Percentiles rank a stretch among this genome's conserved stretches.
These are phyloP conservation scores for Fulmarus glacialis DNA, from an alignment of 2,113 vertebrate species.

Conservation along the genomic window DNA sequence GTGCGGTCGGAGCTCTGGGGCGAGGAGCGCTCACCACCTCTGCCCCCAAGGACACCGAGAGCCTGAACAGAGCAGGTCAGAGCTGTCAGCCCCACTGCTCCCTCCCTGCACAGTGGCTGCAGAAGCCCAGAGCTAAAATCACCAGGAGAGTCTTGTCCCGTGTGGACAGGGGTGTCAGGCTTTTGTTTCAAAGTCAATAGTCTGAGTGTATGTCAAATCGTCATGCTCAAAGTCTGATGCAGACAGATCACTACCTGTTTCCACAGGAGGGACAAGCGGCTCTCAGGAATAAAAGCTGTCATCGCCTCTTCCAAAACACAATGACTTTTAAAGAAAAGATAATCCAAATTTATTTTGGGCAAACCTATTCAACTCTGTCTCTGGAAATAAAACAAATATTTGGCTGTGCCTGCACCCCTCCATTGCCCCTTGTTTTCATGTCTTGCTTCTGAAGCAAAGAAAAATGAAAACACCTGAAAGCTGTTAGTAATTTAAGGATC, in stretches of 20 bases:
- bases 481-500: background rate
- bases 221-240: background rate
- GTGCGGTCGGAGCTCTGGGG: fast-evolving
- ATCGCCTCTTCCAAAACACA: background rate
- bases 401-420: background rate
- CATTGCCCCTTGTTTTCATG: background rate
- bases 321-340: background rate
- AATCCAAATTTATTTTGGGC: background rate
- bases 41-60: background rate
- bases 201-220: fast-evolving
- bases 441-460: background rate
- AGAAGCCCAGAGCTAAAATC: background rate
- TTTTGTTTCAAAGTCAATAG: fast-evolving
- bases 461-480: background rate
- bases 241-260: background rate
- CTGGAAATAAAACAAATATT: background rate
- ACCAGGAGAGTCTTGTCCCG: background rate
- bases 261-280: background rate
- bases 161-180: background rate
- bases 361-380: background rate
- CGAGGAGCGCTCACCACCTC: background rate
- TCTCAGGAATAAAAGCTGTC: background rate
- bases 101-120: background rate
- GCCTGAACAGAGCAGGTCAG: background rate
- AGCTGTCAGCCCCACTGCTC: background rate